Evolutionary conservation across 2,888 invertebrate species (phyloP), one percentile per base, ranked within the genome.

Genomic region (Mesoligia furuncula): DNA sequence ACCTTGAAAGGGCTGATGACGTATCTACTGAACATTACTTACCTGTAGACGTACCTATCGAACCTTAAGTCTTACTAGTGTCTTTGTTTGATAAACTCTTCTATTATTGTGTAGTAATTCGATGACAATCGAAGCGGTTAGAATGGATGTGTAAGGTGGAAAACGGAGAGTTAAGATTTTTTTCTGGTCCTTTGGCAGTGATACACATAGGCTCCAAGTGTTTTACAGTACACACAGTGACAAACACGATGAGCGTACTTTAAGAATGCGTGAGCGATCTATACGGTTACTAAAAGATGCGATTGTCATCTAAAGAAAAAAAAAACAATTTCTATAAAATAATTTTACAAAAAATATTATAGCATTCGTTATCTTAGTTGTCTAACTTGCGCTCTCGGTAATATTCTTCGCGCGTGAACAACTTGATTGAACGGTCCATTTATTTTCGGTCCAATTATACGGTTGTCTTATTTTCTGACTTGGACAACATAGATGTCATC

Each of bases 1-100:
- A 73, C 86, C 86, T 78, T 83, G 36, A 8, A 82, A 83, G 83
- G 78, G 79, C 79, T 75, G 27, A 17, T 0, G 45, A 73, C 31
- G 24, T 64, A 72, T 36, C 59, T 54, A n/a, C 36, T 48, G n/a
- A 54, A 65, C 59, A n/a, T n/a, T n/a, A 57, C n/a, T 5, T 57
- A 57, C 54, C 54, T 5, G 5, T 57, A 57, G 11, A 57, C 11
- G 24, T 64, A 72, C 36, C 59, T 45, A 15, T 59, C 48, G 15
- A 48, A 68, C 59, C 71, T 64, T 61, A 45, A 27, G 36, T 67
- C 51, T 70, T 51, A 13, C 3, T 11, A n/a, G 24, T 31, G 31
- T 59, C 59, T 77, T 77, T 83, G 83, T 83, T 59, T 24, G 7
- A 27, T 65, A 45, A 77, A 62, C 39, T 66, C 48, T 75, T 45